Evolutionary conservation across 2,113 vertebrate species (phyloP), one percentile per base, ranked within the genome.

Genomic region (Beaufortia kweichowensis): DNA sequence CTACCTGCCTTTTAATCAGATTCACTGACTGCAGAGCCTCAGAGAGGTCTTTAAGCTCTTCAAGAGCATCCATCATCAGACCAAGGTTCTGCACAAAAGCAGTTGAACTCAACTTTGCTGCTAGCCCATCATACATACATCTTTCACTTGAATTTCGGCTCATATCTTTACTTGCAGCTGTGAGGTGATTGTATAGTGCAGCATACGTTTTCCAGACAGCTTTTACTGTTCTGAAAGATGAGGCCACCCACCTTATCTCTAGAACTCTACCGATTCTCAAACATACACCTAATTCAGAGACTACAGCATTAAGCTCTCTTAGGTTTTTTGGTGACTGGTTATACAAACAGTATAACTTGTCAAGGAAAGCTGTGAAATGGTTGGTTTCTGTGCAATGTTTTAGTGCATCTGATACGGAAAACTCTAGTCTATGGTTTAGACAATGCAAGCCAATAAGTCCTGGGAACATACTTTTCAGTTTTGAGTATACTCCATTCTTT

Each of bases 31-130:
- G 74, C 29, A 65, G 33, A 19, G 35, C 6, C 28, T 76, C 74
- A 65, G 74, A 65, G 43, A 76, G 56, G 19, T 66, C 46, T 66
- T 65, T 66, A 12, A 56, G 75, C 48, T 76, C 75, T 48, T 76
- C 48, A 12, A 67, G 48, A 24, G 62, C 63, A 56, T 67, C 62
- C 26, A 66, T 12, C 75, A 66, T 39, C 21, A 76, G 48, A 17
- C 59, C 72, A 33, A 75, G 15, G 41, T 76, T 76, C 17, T 55
- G 33, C 8, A 76, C 31, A 31, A 76, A 55, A 31, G 33, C 74
- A 19, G 8, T 19, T 39, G 56, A 74, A 23, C 28, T 39, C 17
- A 74, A 33, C 55, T 75, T 75, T 66, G 61, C 29, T 17, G 75
- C 46, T 14, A 76, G 43, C 8, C 61, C 43, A 11, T 65, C 61